Evolutionary conservation across 2,888 invertebrate genomes (phyloP).

Genomic region (Eilema caniola): DNA sequence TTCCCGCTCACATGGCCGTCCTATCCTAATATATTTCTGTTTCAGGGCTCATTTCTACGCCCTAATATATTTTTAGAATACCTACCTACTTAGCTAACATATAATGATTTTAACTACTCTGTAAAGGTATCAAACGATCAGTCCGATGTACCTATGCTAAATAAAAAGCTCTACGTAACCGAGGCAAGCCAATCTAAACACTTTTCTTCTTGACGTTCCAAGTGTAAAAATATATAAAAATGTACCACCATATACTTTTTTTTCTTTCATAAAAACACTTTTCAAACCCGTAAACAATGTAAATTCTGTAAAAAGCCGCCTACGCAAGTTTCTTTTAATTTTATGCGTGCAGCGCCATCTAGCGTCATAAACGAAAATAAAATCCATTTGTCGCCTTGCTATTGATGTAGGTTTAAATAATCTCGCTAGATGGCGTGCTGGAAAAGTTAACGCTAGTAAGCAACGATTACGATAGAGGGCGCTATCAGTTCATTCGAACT

Average conservation of each 20-base stretch:
- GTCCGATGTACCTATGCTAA: no score
- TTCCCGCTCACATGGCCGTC: no score
- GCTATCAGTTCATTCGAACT: constrained; percentile 10
- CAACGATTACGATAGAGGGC: constrained; percentile 58
- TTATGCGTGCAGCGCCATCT: constrained; percentile 68
- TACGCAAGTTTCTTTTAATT: background rate
- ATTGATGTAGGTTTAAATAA: constrained; percentile 39
- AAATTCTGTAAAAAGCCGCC: background rate
- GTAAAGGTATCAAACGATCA: no score
- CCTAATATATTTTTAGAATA: no score
- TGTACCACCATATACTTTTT: background rate
- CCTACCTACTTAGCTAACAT: no score
- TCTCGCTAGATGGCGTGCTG: constrained; percentile 59
- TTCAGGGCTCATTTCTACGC: no score
- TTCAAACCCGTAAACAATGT: background rate
- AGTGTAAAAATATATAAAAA: background rate
- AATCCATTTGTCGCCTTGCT: background rate
- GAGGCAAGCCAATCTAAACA: no score
- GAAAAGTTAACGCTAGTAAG: constrained; percentile 33
- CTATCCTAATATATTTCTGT: no score
- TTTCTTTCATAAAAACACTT: background rate
- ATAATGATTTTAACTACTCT: no score
- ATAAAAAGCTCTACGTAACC: no score
- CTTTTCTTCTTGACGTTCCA: background rate
- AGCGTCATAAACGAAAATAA: constrained; percentile 13